A percentile compares a stretch with the other conserved stretches of the same genome.
phyloP scores from a whole-genome alignment of 2,113 vertebrate species.

The Nycticryphes semicollaris region DNA sequence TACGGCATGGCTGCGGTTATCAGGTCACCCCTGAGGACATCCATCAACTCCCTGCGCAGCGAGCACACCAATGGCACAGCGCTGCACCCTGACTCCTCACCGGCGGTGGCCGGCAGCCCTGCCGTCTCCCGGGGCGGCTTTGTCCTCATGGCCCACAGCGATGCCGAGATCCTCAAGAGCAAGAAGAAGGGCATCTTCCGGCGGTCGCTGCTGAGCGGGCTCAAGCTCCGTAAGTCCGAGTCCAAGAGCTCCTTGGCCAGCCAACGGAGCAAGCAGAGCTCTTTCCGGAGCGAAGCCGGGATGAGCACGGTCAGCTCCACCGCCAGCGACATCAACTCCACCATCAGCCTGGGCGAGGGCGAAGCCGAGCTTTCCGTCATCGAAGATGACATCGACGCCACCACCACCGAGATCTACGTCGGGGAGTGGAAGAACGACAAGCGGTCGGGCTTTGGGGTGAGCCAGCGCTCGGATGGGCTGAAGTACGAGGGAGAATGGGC shows the following conservation, averaged over 20 bases:
- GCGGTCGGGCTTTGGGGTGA: slow-evolving; percentile 89
- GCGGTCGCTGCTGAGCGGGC: slow-evolving; percentile 92
- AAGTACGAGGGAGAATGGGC: slow-evolving; percentile 95
- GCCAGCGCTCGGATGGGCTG: slow-evolving; percentile 92
- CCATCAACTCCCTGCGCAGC: slow-evolving; percentile 97
- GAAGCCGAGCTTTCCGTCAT: slow-evolving; percentile 84
- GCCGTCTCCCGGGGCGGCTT: slow-evolving; percentile 90
- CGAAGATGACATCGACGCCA: slow-evolving; percentile 92
- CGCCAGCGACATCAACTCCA: slow-evolving; percentile 95
- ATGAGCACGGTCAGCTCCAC: slow-evolving; percentile 97
- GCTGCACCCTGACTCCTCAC: slow-evolving; percentile 81
- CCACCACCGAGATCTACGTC: slow-evolving; percentile 92
- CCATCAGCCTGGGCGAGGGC: slow-evolving; percentile 91
- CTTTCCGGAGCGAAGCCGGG: slow-evolving; percentile 96
- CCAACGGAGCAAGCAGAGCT: slow-evolving; percentile 99
- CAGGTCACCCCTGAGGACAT: slow-evolving; percentile 94
- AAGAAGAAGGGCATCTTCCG: slow-evolving; percentile 95
- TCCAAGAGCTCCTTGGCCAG: slow-evolving; percentile 97
- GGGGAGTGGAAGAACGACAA: slow-evolving; percentile 97
- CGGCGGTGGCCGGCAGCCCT: slow-evolving; percentile 85
- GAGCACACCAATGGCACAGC: slow-evolving; percentile 93
- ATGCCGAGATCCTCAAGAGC: slow-evolving; percentile 86
- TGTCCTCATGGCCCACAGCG: slow-evolving; percentile 90
- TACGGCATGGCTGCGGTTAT: slow-evolving; percentile 98
- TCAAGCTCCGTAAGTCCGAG: slow-evolving; percentile 94